Base-by-base conservation (phyloP, 2,113 vertebrate genomes). In the Sapajus apella region DNA sequence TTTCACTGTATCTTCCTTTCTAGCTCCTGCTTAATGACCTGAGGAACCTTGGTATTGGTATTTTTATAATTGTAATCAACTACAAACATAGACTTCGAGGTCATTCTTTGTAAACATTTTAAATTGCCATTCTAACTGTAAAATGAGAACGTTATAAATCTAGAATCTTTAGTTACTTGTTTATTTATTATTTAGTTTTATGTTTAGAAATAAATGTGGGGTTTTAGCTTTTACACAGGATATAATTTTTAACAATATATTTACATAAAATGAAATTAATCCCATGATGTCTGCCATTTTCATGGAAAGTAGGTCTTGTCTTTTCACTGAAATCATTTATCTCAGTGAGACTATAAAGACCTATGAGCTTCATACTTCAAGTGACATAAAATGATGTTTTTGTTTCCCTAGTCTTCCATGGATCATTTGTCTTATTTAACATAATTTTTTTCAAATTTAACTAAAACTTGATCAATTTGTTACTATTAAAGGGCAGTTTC, bases 361-460 rank as follows among this genome's bases (percentile, higher is more conserved):
- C 61, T 47, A 79, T 81, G 81, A 79, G 90, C 56, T 55, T 27
- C 75, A 91, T 95, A 70, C 88, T 47, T 89, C 56, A 94, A 88
- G n/a, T 82, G 82, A 87, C 88, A 94, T 97, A 7, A 76, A 6
- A 76, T 66, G 93, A 21, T 94, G 83, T 96, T 97, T 97, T 50
- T 94, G 72, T 89, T 93, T 85, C 81, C 97, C 87, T 81, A 88
- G 79, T 94, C 73, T 96, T 43, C 30, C 47, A 81, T 6, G 72
- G 79, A 94, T 55, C 91, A 76, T 47, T 70, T 96, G 70, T 93
- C 47, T 86, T 97, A 96, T 97, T 47, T 96, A 97, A 97, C 85
- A 89, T 17, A 72, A 6, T 43, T 16, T 45, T 70, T 86, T 95
- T 79, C 12, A 30, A 64, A 87, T 81, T 64, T 75, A 90, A 0